Base-by-base conservation (phyloP, 1,140 invertebrate genomes). In the Drosophila leontia region DNA sequence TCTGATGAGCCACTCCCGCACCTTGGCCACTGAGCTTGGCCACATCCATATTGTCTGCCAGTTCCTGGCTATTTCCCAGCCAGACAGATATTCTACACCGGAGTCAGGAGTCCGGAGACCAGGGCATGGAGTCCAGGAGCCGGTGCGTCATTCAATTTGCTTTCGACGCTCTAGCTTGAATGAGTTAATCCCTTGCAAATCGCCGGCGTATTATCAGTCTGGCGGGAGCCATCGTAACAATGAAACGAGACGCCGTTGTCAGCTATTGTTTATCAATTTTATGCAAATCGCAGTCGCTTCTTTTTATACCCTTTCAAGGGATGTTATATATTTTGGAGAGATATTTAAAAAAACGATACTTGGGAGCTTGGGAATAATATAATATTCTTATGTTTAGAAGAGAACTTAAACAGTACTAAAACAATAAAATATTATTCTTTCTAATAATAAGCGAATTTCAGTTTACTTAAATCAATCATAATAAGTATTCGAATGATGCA, bases 191-290 rank as follows among this genome's bases (percentile, higher is more conserved):
- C 82, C 48, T 74, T 69, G 78, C 78, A 78, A 86, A 83, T 83
- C 81, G 71, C 67, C 67, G 17, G 48, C 59, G 61, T 64, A 84
- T 84, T 84, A 84, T 84, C 81, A 70, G 83, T 80, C 83, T 83
- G 64, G 68, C 48, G 56, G 39, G 71, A 50, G 50, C 23, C 45
- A 44, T 32, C 26, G 32, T 37, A 72, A 79, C 77, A 79, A 65
- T 58, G 67, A 71, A 64, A 80, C 70, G 64, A 57, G 64, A 60
- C 61, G 47, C 53, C 48, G 50, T 44, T 68, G 68, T 71, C 84
- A 50, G 80, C 72, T 55, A 81, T 85, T 88, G 85, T 85, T 90
- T 81, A 76, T 78, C 85, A 78, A 88, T 90, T 88, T 90, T 90
- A 88, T 88, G 84, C 81, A 88, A 88, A 88, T 88, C 81, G 42